phyloP scores from a whole-genome alignment of 1,140 invertebrate genomes.

The Harlomillsia oculata region DNA sequence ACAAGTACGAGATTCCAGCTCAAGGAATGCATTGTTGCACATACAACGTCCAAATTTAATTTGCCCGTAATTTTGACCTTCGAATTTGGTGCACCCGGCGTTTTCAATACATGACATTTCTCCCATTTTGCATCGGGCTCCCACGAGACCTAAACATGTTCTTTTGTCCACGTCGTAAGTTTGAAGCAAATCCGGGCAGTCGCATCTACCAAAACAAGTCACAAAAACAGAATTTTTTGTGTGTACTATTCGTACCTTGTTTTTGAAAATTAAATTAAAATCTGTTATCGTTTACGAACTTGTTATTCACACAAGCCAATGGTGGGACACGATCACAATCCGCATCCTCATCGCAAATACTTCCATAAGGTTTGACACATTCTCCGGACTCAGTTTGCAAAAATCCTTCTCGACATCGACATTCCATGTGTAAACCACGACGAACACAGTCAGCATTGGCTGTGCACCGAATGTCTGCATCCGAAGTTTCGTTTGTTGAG shows the following conservation, averaged over 20 bases:
- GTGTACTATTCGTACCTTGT: too few species aligned
- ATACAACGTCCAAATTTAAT: slow-evolving; percentile 8
- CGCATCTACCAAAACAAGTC: too few species aligned
- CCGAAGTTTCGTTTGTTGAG: slow-evolving; percentile 6
- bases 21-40: slow-evolving; percentile 4
- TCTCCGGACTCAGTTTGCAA: slow-evolving; percentile 1
- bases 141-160: slow-evolving; percentile 15
- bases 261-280: too few species aligned
- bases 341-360: neutral
- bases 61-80: slow-evolving; percentile 2
- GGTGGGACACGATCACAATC: slow-evolving; percentile 5
- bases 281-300: too few species aligned
- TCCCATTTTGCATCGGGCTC: slow-evolving; percentile 6
- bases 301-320: slow-evolving; percentile 14
- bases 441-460: slow-evolving; percentile 16
- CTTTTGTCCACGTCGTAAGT: neutral
- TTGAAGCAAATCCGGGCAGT: slow-evolving; percentile 6
- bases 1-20: slow-evolving; percentile 4
- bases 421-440: neutral
- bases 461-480: slow-evolving; percentile 4
- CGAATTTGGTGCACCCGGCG: neutral
- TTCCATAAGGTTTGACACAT: slow-evolving; percentile 3
- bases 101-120: slow-evolving; percentile 8
- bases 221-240: too few species aligned
- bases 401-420: slow-evolving; percentile 9